phyloP scores from a whole-genome alignment of 2,888 invertebrate genomes.

The Sturmia bella region DNA sequence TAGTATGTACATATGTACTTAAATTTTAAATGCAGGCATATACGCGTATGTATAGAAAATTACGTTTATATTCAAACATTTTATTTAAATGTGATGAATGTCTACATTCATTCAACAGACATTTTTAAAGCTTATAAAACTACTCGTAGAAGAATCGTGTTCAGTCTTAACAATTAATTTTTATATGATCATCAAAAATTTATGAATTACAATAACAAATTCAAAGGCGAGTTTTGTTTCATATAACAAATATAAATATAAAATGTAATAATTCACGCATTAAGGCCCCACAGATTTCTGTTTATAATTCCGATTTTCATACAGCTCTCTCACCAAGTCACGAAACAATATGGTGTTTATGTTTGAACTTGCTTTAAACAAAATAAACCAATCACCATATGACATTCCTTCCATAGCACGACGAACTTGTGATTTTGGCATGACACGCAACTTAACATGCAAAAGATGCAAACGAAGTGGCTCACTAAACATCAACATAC shows the following conservation, averaged over 20 bases:
- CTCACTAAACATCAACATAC: constrained; percentile 83
- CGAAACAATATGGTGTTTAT: constrained; percentile 87
- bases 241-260: constrained; percentile 1
- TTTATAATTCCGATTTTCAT: constrained; percentile 66
- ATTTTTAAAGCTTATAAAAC: constrained; percentile 59
- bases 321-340: constrained; percentile 84
- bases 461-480: constrained; percentile 76
- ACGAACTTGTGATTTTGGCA: constrained; percentile 73
- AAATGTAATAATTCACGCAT: constrained; percentile 37
- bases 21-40: constrained; percentile 2
- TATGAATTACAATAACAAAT: constrained; percentile 1
- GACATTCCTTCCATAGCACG: constrained; percentile 75
- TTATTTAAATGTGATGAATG: constrained; percentile 6
- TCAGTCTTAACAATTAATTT: constrained; percentile 37
- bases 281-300: constrained; percentile 40
- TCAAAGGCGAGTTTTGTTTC: constrained; percentile 11
- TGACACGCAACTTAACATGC: constrained; percentile 74
- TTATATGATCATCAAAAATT: constrained; percentile 9
- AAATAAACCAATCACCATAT: constrained; percentile 90
- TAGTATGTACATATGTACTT: neutral
- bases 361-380: constrained; percentile 89
- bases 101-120: constrained; percentile 36
- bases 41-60: neutral
- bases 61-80: constrained; percentile 26
- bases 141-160: constrained; percentile 29